phyloP scores from a whole-genome alignment of 2,797 vertebrate genomes.

The Lutjanus argentimaculatus region DNA sequence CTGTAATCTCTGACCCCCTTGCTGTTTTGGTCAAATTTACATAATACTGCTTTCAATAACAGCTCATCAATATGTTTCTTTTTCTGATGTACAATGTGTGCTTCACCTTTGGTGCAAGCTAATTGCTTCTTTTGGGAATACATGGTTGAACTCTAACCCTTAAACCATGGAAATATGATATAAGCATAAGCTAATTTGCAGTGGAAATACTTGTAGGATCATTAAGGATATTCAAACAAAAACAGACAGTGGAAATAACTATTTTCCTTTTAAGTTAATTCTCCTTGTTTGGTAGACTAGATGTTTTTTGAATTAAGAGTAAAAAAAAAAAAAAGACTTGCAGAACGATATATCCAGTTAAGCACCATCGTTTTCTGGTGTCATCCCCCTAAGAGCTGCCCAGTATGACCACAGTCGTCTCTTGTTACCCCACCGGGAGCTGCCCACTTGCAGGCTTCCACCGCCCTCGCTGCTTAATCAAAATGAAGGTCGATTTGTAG shows the following conservation, averaged over 20 bases:
- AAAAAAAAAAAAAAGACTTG: neutral
- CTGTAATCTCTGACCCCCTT: slow-evolving; percentile 5
- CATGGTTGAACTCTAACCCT: slow-evolving; percentile 31
- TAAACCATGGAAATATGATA: slow-evolving; percentile 16
- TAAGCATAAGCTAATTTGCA: neutral
- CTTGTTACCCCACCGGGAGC: slow-evolving; percentile 49
- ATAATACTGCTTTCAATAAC: slow-evolving; percentile 7
- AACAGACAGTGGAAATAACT: neutral
- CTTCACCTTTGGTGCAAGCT: slow-evolving; percentile 34
- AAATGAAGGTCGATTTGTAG: slow-evolving; percentile 65
- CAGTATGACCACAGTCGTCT: slow-evolving; percentile 52
- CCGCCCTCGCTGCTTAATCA: slow-evolving; percentile 55
- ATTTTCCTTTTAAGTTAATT: slow-evolving; percentile 3
- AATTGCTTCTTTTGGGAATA: slow-evolving; percentile 53
- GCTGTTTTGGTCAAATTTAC: neutral
- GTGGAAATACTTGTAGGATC: neutral
- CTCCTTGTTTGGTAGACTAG: neutral
- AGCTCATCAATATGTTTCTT: slow-evolving; percentile 11
- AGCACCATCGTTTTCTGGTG: slow-evolving; percentile 29
- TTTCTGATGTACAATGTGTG: neutral
- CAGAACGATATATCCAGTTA: slow-evolving; percentile 14
- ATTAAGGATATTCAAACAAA: neutral
- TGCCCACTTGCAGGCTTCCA: slow-evolving; percentile 45
- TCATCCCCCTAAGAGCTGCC: slow-evolving; percentile 50
- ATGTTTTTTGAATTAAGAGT: slow-evolving; percentile 15